Base-by-base conservation (phyloP, 2,113 vertebrate species). In the Gopherus flavomarginatus region DNA sequence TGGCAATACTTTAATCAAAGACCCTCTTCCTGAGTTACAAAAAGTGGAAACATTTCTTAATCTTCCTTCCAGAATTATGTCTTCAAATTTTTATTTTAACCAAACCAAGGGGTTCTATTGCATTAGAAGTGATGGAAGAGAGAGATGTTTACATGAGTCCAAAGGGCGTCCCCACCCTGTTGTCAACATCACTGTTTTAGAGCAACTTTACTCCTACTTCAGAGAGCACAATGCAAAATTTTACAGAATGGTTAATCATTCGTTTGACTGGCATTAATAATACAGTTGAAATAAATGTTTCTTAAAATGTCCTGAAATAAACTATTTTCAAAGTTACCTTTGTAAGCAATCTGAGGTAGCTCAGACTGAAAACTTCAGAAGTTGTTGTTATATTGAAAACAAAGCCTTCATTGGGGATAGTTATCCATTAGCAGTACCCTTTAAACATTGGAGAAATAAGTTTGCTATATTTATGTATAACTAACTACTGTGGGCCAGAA, bases 21-120 rank as follows among this genome's bases (percentile, higher is more conserved):
- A 99, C 88, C 99, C 99, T 17, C 98, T 99, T 95, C 99, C 98
- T 22, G 99, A 99, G 96, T 98, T 99, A 83, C 99, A 99, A 96
- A 99, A 99, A 96, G 99, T 99, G 88, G 99, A 99, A 97, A 98
- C 94, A 31, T 99, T 99, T 97, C 98, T 99, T 75, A 98, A 99
- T 95, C 98, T 99, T 95, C 98, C 98, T 6, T 98, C 99, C 4
- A 98, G 98, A 98, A 99, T 99, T 96, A 96, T 98, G 78, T 98
- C 99, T 94, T 99, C 99, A 97, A 99, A 99, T 98, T 99, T 99
- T 98, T 99, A 99, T 98, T 99, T 99, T 97, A 99, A 99, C 97
- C 99, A 99, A 95, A 99, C 99, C 89, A 99, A 99, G 98, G 99
- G 99, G 88, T 99, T 99, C 96, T 99, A 99, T 98, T 99, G 99